These are phyloP conservation scores for Ophion obscuratus DNA, from an alignment of 2,888 invertebrate species.

Conservation along the genomic window DNA sequence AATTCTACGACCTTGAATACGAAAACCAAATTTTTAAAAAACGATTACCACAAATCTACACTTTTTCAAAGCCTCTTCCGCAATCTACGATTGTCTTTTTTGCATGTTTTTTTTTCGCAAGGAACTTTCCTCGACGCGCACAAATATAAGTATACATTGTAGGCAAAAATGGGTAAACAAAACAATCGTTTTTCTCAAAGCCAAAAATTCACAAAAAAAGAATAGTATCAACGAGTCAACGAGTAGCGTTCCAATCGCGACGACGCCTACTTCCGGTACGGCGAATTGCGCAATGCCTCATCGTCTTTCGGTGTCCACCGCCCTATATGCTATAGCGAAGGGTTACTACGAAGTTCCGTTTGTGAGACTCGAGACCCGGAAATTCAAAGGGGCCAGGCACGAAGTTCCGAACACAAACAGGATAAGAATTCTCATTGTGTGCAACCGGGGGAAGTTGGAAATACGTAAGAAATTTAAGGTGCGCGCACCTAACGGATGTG, in stretches of 20 bases:
- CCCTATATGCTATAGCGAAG: background rate
- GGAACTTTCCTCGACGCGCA: background rate
- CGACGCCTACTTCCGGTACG: slow-evolving; percentile 49
- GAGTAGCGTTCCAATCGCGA: slow-evolving; percentile 33
- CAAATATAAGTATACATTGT: background rate
- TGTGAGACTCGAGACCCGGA: slow-evolving; percentile 14
- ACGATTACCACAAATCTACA: too few relatives aligned
- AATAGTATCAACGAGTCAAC: slow-evolving; percentile 8
- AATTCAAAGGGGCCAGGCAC: slow-evolving; percentile 10
- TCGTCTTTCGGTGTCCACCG: slow-evolving; percentile 1
- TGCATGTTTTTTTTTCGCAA: background rate
- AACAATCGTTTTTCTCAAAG: background rate
- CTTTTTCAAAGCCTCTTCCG: too few relatives aligned
- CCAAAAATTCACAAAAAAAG: background rate
- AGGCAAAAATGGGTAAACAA: background rate
- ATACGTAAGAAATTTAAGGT: slow-evolving; percentile 46
- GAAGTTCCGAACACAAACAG: slow-evolving; percentile 61
- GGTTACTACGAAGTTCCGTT: slow-evolving; percentile 20
- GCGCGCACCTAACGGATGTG: slow-evolving; percentile 65
- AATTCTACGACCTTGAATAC: too few relatives aligned
- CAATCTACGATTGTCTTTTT: too few relatives aligned
- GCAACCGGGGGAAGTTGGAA: slow-evolving; percentile 47
- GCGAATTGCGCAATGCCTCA: slow-evolving; percentile 24
- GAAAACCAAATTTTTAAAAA: too few relatives aligned
- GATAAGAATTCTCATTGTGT: slow-evolving; percentile 64